Conservation (phyloP, 2,888 invertebrate species). For the Adelphocoris suturalis region DNA sequence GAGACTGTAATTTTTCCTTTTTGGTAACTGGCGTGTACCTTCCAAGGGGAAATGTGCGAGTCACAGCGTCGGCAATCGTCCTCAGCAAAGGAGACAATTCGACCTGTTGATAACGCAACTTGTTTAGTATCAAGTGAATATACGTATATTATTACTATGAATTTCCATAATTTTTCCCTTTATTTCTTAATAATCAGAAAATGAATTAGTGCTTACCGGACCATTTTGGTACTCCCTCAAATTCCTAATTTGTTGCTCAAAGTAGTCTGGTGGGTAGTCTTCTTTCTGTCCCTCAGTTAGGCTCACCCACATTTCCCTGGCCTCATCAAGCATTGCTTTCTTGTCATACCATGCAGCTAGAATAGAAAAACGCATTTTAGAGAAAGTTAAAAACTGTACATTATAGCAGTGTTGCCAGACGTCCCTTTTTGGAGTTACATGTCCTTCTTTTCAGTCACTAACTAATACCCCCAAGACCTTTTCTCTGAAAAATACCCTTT, state of each 20-base stretch:
- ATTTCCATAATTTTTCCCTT: too few relatives aligned
- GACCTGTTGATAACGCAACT: constrained; percentile 51
- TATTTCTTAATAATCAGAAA: too few relatives aligned
- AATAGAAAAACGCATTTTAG: constrained; percentile 20
- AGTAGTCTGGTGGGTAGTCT: constrained; percentile 90
- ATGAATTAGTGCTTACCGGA: constrained; percentile 81
- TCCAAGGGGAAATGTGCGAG: constrained; percentile 89
- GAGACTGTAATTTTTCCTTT: constrained; percentile 88
- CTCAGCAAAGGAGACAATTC: constrained; percentile 79
- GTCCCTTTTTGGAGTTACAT: too few relatives aligned
- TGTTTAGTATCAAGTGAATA: too few relatives aligned
- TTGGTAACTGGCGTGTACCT: constrained; percentile 91
- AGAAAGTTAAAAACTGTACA: too few relatives aligned
- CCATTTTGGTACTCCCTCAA: constrained; percentile 82
- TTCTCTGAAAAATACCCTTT: too few relatives aligned
- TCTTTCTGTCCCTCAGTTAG: constrained; percentile 87
- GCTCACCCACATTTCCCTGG: constrained; percentile 90
- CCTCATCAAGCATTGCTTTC: constrained; percentile 79
- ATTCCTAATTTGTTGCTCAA: constrained; percentile 88
- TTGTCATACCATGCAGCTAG: constrained; percentile 76
- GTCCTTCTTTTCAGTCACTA: too few relatives aligned
- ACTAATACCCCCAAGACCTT: too few relatives aligned
- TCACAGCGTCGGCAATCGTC: constrained; percentile 87
- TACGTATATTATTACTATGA: too few relatives aligned
- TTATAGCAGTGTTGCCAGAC: too few relatives aligned